Base-by-base conservation (phyloP, 2,888 invertebrate species). In the Hylaea fasciaria region DNA sequence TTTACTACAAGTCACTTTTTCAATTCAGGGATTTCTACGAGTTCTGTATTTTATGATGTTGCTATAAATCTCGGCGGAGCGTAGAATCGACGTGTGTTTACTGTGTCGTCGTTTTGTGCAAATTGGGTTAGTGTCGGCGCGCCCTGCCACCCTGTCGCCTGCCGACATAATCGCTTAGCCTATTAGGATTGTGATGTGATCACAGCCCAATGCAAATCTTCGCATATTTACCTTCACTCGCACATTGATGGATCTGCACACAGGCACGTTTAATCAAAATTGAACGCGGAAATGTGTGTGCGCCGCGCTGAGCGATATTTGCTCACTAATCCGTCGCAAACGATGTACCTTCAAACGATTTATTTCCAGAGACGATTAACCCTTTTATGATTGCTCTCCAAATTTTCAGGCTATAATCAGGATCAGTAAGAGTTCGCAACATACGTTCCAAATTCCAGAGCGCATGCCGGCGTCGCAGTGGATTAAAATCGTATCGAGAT, bases 51-150 rank as follows among this genome's bases (percentile, higher is more conserved):
- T 87, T 84, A 87, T 81, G 83, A 82, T 78, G 77, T 72, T 75
- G 80, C 77, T 77, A 86, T 87, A 87, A 88, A 89, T 87, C 86
- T 82, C 74, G 52, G 71, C 68, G 73, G 71, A 77, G 80, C 79
- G 77, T 78, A 81, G 80, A 79, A 79, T 82, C 78, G 79, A 76
- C 79, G 83, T 83, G 77, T 87, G 86, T 86, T 87, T 87, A 85
- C 81, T 78, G 73, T 80, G 82, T 81, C 86, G 82, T 82, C 86
- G 82, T 87, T 87, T 83, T 82, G 81, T 76, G 77, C 82, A 86
- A 90, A 90, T 87, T 89, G 84, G 88, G 87, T 89, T 88, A 89
- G 83, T 81, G 79, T 82, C 82, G 78, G 59, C 65, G 69, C 65
- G 60, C 64, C 83, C 79, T 79, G 76, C 74, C 80, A 77, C 58